These are phyloP conservation scores for Drosophila punjabiensis DNA, from an alignment of 1,140 invertebrate species.

Conservation along the genomic window DNA sequence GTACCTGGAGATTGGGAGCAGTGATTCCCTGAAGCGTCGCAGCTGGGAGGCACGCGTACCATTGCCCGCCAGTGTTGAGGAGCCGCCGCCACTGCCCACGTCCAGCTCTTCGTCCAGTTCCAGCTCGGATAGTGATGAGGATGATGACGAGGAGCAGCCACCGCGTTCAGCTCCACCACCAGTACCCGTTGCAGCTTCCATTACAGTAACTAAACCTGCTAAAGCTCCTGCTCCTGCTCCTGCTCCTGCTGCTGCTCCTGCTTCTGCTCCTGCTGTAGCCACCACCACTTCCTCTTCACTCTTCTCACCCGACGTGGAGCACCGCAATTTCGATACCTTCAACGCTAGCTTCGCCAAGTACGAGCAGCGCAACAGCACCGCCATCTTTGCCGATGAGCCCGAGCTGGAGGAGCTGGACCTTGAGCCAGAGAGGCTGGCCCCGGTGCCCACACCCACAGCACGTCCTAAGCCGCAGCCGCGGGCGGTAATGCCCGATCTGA, in stretches of 20 bases:
- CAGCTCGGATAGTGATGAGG: conserved; percentile 43
- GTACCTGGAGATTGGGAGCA: conserved; percentile 82
- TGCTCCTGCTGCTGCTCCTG: neutral
- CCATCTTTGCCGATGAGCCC: conserved; percentile 66
- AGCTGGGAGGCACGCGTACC: conserved; percentile 80
- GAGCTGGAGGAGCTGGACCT: conserved; percentile 30
- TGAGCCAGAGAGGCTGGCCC: conserved; percentile 9
- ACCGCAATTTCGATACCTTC: conserved; percentile 66
- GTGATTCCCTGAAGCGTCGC: conserved; percentile 79
- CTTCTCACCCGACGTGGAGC: conserved; percentile 59
- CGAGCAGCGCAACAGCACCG: conserved; percentile 69
- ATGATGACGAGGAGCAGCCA: conserved; percentile 25
- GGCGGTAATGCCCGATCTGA: conserved; percentile 23
- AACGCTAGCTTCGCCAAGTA: conserved; percentile 74
- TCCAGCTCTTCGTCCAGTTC: conserved; percentile 41
- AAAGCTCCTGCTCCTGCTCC: too few species aligned
- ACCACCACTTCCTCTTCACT: conserved; percentile 22
- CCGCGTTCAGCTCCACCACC: conserved; percentile 11
- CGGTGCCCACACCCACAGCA: conserved; percentile 22
- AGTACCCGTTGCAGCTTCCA: neutral
- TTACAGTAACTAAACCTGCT: too few species aligned
- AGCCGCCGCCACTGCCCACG: conserved; percentile 23
- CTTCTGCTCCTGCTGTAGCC: neutral
- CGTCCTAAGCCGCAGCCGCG: conserved; percentile 49
- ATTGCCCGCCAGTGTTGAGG: conserved; percentile 51